Percentiles rank a stretch among this genome's conserved stretches.
Conservation (phyloP, 2,888 invertebrate species). For the Minunthozetes semirufus region DNA sequence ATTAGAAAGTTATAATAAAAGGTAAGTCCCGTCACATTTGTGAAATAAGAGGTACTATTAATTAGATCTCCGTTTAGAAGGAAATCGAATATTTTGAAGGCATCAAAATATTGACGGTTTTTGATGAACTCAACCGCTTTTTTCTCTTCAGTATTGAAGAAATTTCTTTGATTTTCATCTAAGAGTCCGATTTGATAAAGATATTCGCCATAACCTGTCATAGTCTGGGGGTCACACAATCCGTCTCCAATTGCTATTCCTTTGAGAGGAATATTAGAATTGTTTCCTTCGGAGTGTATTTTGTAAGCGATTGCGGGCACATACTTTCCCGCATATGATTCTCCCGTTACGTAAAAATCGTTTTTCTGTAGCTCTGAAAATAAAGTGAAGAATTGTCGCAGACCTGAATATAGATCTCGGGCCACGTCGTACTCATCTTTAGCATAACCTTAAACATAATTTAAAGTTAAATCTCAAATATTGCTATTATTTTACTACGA, state of each 20-base stretch:
- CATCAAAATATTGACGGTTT: slow-evolving; percentile 37
- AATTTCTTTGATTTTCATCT: slow-evolving; percentile 43
- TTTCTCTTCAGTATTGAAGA: slow-evolving; percentile 43
- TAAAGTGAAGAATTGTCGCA: slow-evolving; percentile 73
- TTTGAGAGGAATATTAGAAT: slow-evolving; percentile 60
- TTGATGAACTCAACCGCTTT: slow-evolving; percentile 41
- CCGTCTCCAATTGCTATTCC: slow-evolving; percentile 49
- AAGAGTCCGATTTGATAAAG: slow-evolving; percentile 48
- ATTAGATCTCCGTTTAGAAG: slow-evolving; percentile 64
- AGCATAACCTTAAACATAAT: slow-evolving; percentile 74
- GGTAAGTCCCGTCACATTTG: slow-evolving; percentile 66
- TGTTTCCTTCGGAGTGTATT: slow-evolving; percentile 60
- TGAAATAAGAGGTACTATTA: slow-evolving; percentile 57
- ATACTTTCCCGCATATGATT: slow-evolving; percentile 76
- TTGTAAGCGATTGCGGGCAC: slow-evolving; percentile 69
- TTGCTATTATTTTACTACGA: neutral
- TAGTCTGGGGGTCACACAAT: slow-evolving; percentile 45
- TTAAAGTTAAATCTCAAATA: neutral
- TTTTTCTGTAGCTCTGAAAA: slow-evolving; percentile 67
- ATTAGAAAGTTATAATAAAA: slow-evolving; percentile 68
- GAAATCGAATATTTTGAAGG: slow-evolving; percentile 56
- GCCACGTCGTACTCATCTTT: slow-evolving; percentile 72
- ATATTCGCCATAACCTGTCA: slow-evolving; percentile 49
- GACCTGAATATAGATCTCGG: slow-evolving; percentile 65
- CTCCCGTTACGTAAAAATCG: slow-evolving; percentile 79